Conservation (phyloP, 2,888 invertebrate species). For the Polydrusus tereticollis region DNA sequence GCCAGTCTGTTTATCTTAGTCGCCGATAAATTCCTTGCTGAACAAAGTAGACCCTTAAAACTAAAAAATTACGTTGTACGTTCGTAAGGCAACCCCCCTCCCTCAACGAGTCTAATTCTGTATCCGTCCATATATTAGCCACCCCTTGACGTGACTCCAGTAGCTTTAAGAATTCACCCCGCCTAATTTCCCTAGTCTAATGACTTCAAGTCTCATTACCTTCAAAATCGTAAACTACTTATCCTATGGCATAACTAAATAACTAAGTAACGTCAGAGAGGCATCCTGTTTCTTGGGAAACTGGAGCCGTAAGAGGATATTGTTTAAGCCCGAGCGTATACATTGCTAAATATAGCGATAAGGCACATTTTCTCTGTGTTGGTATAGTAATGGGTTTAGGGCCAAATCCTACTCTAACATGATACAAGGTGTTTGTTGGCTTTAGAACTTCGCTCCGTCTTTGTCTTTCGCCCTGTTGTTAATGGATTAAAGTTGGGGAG, state of each 20-base stretch:
- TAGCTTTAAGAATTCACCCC: constrained; percentile 5
- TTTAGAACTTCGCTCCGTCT: not conserved
- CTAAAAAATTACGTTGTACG: no score
- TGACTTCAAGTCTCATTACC: constrained; percentile 22
- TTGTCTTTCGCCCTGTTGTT: not conserved
- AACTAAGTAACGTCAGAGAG: constrained; percentile 15
- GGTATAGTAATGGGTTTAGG: constrained; percentile 11
- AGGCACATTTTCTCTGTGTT: constrained; percentile 46
- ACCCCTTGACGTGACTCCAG: no score
- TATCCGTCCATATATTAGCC: no score
- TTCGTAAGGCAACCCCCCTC: no score
- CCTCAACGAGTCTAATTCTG: no score
- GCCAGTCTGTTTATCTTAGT: no score
- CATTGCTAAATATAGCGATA: constrained; percentile 39
- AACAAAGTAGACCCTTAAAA: no score
- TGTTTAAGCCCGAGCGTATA: constrained; percentile 34
- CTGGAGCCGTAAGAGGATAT: constrained; percentile 30
- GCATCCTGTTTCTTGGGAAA: constrained; percentile 18
- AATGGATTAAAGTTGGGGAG: not conserved
- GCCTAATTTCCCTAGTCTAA: constrained; percentile 14
- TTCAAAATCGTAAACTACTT: constrained; percentile 22
- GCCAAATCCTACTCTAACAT: constrained; percentile 9
- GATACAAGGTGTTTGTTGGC: constrained; percentile 23
- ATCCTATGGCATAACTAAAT: constrained; percentile 9
- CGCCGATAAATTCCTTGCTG: no score